Percentiles rank a stretch among this genome's conserved stretches.
Conservation (phyloP, 2,888 invertebrate species). For the Lasioglossum calceatum region DNA sequence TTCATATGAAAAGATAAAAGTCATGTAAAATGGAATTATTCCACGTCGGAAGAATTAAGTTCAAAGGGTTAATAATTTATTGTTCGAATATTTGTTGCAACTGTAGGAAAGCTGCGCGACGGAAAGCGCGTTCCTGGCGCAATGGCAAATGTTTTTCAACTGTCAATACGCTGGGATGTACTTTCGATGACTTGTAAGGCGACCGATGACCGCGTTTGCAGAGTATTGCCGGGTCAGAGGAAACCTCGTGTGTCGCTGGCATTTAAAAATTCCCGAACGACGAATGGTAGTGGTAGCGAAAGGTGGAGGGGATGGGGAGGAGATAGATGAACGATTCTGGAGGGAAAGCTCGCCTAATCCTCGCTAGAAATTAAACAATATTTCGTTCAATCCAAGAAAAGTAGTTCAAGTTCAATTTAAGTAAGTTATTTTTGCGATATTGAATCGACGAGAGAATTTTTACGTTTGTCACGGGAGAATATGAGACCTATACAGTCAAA, state of each 20-base stretch:
- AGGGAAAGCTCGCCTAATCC: too few species aligned
- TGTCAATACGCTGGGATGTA: conserved; percentile 45
- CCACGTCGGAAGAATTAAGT: too few species aligned
- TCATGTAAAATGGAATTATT: too few species aligned
- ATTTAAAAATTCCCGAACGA: conserved; percentile 10
- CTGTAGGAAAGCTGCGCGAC: background rate
- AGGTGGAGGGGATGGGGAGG: background rate
- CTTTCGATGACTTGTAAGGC: conserved; percentile 58
- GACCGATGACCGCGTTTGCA: conserved; percentile 54
- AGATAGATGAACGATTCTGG: background rate
- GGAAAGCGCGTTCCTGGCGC: conserved; percentile 21
- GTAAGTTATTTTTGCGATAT: too few species aligned
- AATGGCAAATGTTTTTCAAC: conserved; percentile 57
- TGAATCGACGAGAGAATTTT: too few species aligned
- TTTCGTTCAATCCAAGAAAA: too few species aligned
- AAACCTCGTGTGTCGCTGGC: conserved; percentile 7
- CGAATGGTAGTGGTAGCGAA: background rate
- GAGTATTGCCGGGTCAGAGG: conserved; percentile 26
- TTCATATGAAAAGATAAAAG: too few species aligned
- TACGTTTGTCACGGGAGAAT: too few species aligned
- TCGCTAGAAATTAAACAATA: too few species aligned
- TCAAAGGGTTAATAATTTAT: background rate
- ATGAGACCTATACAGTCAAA: too few species aligned
- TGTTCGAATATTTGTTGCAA: background rate
- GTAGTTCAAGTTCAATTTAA: too few species aligned